phyloP scores from a whole-genome alignment of 2,888 invertebrate genomes.

The Chaitophorus viminalis region DNA sequence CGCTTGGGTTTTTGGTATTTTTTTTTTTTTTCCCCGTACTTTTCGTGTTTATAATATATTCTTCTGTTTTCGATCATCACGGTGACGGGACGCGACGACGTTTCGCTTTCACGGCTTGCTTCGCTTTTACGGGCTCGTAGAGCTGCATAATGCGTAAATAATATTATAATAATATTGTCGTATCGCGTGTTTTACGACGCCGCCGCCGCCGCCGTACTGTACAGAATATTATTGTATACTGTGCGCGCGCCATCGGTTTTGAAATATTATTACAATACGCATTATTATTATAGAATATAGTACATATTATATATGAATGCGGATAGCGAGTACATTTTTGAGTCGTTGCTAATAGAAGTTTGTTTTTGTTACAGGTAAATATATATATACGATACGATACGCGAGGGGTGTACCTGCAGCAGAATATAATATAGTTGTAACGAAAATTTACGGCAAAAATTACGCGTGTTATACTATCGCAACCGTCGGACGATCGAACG shows the following conservation, averaged over 20 bases:
- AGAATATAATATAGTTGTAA: not conserved
- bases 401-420: no score
- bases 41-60: not conserved
- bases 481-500: not conserved
- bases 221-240: no score
- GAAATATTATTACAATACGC: no score
- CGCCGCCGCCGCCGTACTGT: no score
- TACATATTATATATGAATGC: no score
- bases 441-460: not conserved
- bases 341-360: constrained; percentile 5
- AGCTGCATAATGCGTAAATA: not conserved
- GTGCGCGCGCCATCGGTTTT: no score
- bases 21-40: not conserved
- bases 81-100: not conserved
- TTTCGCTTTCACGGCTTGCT: constrained; percentile 42
- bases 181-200: not conserved
- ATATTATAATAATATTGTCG: not conserved
- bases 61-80: constrained; percentile 2
- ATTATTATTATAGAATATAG: no score
- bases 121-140: not conserved
- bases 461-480: not conserved
- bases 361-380: constrained; percentile 54
- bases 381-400: not conserved
- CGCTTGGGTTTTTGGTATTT: not conserved
- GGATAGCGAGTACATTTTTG: no score